Evolutionary conservation across 2,888 invertebrate genomes (phyloP), one percentile per base, ranked within the genome.

Genomic region (Cylindroiulus punctatus): DNA sequence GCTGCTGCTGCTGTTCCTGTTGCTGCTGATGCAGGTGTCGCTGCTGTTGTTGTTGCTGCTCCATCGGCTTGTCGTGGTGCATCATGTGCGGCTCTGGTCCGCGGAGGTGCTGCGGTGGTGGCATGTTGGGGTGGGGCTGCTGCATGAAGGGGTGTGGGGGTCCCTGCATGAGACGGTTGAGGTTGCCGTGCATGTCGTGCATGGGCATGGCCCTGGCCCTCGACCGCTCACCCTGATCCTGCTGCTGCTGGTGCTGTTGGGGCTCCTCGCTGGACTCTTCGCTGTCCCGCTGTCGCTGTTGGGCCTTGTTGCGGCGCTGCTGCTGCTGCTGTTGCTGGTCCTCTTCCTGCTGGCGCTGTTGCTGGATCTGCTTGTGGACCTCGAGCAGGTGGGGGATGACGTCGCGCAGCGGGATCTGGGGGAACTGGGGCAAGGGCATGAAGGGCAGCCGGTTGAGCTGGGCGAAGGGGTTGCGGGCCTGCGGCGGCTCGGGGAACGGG

Each of bases 321-420:
- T 76, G 57, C 30, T 65, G 22, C 12, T 86, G 65, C 36, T 85
- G 84, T 42, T 86, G 47, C 26, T 81, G 30, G 3, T 82, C 65
- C n/a, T 86, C 65, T n/a, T 47, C 86, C 40, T 65, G 30, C 32
- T 84, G 82, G 14, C 86, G 2, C 81, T 86, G 57, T 32, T 84
- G 83, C 26, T 86, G 86, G 32, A 86, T 84, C 84, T 84, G 86
- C 65, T 86, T 86, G 84, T 86, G 86, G 10, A 86, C 86, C 32
- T 86, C 86, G 36, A 86, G 22, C 4, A 86, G 57, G 19, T 84
- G 85, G 44, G 84, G 86, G 22, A 86, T 65, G 40, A 86, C 44
- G 22, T 86, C 86, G 1, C 81, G 40, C 12, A 86, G 76, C 0
- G 76, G 76, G n/a, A 81, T 57, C 52, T 65, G 86, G 14, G 85